Conservation (phyloP, 2,888 invertebrate species). For the Agrochola macilenta region DNA sequence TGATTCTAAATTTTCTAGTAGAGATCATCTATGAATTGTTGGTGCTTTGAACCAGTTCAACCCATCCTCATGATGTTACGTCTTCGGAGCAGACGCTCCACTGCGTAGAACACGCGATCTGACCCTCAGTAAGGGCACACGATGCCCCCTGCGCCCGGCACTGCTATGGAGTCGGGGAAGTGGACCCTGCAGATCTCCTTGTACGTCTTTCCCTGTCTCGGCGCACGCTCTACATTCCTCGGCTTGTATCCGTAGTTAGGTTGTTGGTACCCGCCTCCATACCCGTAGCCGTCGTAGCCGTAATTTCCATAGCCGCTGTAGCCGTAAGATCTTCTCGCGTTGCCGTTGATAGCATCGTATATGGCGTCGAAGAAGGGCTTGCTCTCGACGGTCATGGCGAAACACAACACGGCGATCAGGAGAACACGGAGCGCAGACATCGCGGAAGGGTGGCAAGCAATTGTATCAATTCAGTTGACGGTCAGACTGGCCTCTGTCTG, state of each 20-base stretch:
- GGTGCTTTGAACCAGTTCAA: slow-evolving; percentile 71
- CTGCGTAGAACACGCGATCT: slow-evolving; percentile 90
- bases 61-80: slow-evolving; percentile 90
- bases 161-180: slow-evolving; percentile 88
- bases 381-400: slow-evolving; percentile 70
- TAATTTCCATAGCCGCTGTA: slow-evolving; percentile 78
- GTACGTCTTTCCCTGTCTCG: slow-evolving; percentile 90
- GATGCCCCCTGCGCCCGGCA: slow-evolving; percentile 90
- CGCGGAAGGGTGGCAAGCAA: slow-evolving; percentile 86
- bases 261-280: slow-evolving; percentile 63
- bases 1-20: slow-evolving; percentile 28
- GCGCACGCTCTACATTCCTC: slow-evolving; percentile 70
- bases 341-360: slow-evolving; percentile 86
- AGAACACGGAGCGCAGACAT: slow-evolving; percentile 79
- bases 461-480: slow-evolving; percentile 86
- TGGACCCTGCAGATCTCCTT: slow-evolving; percentile 93
- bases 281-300: slow-evolving; percentile 74
- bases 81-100: slow-evolving; percentile 88
- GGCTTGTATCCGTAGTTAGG: slow-evolving; percentile 66
- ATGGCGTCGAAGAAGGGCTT: slow-evolving; percentile 88
- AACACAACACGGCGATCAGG: slow-evolving; percentile 73
- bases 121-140: slow-evolving; percentile 92
- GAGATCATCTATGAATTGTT: slow-evolving; percentile 58
- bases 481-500: slow-evolving; percentile 84
- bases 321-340: slow-evolving; percentile 82